These are phyloP conservation scores for Chironex yamaguchii DNA, from an alignment of 30 jellyfish, hydroid and myxozoan genomes.

Conservation along the genomic window DNA sequence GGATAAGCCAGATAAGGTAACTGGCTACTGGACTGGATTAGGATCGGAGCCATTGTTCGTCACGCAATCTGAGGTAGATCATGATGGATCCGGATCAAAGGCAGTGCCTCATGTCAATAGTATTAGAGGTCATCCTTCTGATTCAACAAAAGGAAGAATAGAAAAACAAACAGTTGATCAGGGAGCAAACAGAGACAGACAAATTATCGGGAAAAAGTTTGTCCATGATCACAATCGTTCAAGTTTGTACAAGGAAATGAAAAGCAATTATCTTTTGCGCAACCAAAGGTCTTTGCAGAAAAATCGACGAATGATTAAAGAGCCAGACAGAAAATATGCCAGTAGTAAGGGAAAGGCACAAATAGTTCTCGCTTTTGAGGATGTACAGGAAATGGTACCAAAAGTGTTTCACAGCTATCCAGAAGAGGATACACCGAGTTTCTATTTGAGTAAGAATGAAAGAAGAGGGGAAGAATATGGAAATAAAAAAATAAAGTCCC, in stretches of 20 bases:
- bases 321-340: neutral
- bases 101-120: constrained; percentile 6
- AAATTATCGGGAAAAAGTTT: neutral
- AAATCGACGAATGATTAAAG: neutral
- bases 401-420: neutral
- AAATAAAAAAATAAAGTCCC: constrained; percentile 14
- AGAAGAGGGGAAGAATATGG: neutral
- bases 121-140: neutral
- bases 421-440: neutral
- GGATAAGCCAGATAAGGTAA: no score
- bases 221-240: neutral
- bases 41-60: constrained; percentile 94
- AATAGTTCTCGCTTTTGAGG: constrained; percentile 89
- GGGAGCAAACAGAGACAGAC: constrained; percentile 46
- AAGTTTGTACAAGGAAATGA: neutral
- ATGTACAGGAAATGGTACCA: constrained; percentile 84
- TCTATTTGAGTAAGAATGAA: neutral
- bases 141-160: neutral
- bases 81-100: constrained; percentile 61
- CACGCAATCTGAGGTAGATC: constrained; percentile 46
- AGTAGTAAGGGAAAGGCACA: constrained; percentile 8
- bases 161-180: constrained; percentile 10
- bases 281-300: constrained; percentile 41
- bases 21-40: constrained; percentile 97
- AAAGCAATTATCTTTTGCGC: neutral